phyloP scores from a whole-genome alignment of 2,888 invertebrate genomes.

The Ectemnius lituratus region DNA sequence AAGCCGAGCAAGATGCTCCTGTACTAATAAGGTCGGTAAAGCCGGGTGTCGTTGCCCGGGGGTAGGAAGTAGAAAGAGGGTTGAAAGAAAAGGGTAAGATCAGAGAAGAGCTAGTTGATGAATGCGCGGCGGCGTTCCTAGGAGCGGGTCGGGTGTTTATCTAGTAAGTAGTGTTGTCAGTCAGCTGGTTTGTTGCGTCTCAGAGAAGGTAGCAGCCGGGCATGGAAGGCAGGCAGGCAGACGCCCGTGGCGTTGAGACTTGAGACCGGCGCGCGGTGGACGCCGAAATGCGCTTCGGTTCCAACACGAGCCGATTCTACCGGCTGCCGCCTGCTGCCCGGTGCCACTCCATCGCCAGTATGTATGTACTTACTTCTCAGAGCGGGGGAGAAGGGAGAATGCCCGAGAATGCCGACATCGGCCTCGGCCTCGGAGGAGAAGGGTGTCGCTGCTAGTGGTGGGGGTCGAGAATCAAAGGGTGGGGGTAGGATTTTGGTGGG shows the following conservation, averaged over 20 bases:
- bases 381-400: constrained; percentile 29
- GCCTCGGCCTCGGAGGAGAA: constrained; percentile 51
- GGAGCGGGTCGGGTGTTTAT: constrained; percentile 67
- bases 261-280: too few relatives aligned
- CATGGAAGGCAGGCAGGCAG: constrained; percentile 27
- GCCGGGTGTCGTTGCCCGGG: too few relatives aligned
- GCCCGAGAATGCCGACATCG: constrained; percentile 36
- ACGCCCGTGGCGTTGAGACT: constrained; percentile 47
- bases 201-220: constrained; percentile 38
- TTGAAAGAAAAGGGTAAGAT: constrained; percentile 17
- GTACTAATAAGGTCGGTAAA: too few relatives aligned
- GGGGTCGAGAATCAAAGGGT: constrained; percentile 15
- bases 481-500: too few relatives aligned
- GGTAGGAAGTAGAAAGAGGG: constrained; percentile 22
- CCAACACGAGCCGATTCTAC: not conserved
- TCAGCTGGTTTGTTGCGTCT: constrained; percentile 67
- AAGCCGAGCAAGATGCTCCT: too few relatives aligned
- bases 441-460: constrained; percentile 57
- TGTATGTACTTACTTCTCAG: not conserved
- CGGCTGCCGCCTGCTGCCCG: constrained; percentile 6
- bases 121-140: constrained; percentile 64
- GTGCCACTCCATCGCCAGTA: constrained; percentile 9
- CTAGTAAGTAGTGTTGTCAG: constrained; percentile 71
- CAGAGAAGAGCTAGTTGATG: constrained; percentile 52
- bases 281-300: too few relatives aligned